phyloP scores from a whole-genome alignment of 2,797 vertebrate species.

The Pogoniulus pusillus region DNA sequence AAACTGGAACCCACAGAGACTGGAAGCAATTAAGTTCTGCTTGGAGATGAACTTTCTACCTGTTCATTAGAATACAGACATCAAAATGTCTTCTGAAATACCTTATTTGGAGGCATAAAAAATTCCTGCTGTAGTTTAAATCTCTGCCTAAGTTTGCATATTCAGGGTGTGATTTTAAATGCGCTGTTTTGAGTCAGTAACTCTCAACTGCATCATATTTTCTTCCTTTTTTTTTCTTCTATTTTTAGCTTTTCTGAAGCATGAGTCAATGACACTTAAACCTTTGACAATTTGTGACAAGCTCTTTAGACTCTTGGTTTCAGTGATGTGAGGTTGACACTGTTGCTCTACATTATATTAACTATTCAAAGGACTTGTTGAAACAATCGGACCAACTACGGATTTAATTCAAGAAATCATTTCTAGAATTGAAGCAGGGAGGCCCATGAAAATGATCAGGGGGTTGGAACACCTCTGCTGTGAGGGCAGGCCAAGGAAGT shows the following conservation, averaged over 20 bases:
- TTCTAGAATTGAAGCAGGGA: not conserved
- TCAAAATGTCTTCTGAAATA: not conserved
- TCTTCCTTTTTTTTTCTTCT: not conserved
- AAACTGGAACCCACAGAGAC: not conserved
- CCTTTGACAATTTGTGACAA: not conserved
- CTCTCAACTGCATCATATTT: not conserved
- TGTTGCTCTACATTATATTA: not conserved
- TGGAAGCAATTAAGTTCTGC: not conserved
- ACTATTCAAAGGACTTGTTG: not conserved
- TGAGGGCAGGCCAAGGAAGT: no score
- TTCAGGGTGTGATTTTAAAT: not conserved
- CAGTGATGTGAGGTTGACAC: not conserved
- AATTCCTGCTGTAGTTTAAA: not conserved
- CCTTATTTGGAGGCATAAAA: not conserved
- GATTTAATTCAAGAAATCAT: not conserved
- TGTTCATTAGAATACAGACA: not conserved
- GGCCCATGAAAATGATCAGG: no score
- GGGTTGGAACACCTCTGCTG: no score
- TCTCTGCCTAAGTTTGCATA: no score
- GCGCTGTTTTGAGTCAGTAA: not conserved
- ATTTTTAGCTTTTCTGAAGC: not conserved
- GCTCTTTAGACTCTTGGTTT: not conserved
- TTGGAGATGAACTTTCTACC: not conserved
- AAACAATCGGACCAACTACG: not conserved
- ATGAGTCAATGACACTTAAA: not conserved